Evolutionary conservation across 2,797 vertebrate species (phyloP).

Genomic region (Danio albolineatus): DNA sequence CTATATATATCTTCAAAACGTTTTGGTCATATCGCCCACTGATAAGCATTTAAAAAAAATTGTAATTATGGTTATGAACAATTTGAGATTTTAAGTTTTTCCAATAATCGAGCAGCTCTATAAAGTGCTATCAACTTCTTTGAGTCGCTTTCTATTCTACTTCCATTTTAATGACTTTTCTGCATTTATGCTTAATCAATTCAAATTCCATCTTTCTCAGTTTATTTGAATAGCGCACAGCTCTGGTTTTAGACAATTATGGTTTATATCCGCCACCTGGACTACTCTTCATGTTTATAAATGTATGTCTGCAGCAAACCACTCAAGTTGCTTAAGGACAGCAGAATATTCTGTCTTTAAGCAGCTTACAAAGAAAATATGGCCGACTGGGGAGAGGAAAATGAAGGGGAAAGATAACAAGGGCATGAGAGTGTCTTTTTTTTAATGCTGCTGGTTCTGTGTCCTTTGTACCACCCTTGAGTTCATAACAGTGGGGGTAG

Average conservation of each 20-base stretch:
- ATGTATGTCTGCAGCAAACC: conserved; percentile 14
- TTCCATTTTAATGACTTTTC: not conserved
- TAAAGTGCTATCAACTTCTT: not conserved
- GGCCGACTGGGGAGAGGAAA: conserved; percentile 20
- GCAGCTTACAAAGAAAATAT: conserved; percentile 47
- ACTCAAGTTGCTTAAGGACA: conserved; percentile 6
- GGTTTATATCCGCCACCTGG: not conserved
- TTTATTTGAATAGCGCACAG: not conserved
- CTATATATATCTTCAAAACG: too few relatives aligned
- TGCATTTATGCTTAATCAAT: not conserved
- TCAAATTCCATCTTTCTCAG: not conserved
- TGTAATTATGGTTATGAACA: too few relatives aligned
- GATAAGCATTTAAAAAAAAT: too few relatives aligned
- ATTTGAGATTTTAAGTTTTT: too few relatives aligned
- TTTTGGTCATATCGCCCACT: too few relatives aligned
- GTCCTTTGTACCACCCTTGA: conserved; percentile 35
- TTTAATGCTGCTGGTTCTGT: not conserved
- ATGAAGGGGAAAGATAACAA: conserved; percentile 13
- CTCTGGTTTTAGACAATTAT: not conserved
- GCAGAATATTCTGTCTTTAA: conserved; percentile 47
- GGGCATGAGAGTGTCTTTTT: conserved; percentile 7
- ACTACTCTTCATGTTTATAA: not conserved
- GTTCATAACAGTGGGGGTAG: not conserved
- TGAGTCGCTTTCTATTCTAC: not conserved
- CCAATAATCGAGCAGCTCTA: too few relatives aligned